phyloP scores from a whole-genome alignment of 64 coral and sea anemone genomes.

The Pocillopora damicornis region DNA sequence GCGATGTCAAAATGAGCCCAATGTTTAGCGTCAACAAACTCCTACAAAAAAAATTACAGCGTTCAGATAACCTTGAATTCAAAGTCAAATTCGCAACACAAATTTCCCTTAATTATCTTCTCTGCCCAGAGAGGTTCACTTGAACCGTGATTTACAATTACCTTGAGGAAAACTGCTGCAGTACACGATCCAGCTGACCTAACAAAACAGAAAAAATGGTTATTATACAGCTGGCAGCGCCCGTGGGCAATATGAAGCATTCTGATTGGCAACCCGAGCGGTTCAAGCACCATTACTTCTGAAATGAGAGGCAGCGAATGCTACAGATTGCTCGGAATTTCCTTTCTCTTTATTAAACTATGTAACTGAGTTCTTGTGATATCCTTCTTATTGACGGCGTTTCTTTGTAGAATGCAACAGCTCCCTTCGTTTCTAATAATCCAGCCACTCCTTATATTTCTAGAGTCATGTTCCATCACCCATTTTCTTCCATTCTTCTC shows the following conservation, averaged over 20 bases:
- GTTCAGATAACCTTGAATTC: neutral
- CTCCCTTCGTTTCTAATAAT: neutral
- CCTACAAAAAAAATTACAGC: conserved; percentile 35
- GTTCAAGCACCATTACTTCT: too few species aligned
- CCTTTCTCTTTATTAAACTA: too few species aligned
- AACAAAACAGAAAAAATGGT: neutral
- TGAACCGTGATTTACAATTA: neutral
- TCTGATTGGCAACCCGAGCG: too few species aligned
- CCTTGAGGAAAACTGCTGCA: conserved; percentile 93
- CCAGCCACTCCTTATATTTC: neutral
- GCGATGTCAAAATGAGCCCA: conserved; percentile 98
- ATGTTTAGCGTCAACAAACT: conserved; percentile 74
- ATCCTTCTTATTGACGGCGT: too few species aligned
- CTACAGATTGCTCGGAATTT: too few species aligned
- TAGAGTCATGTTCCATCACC: neutral
- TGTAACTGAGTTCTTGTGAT: too few species aligned
- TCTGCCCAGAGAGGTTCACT: too few species aligned
- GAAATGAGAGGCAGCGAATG: too few species aligned
- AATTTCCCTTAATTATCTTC: neutral
- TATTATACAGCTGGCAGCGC: neutral
- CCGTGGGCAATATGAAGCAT: neutral
- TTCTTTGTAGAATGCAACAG: too few species aligned
- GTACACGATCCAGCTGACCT: conserved; percentile 92
- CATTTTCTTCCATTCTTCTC: neutral
- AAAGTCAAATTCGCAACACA: neutral